These are phyloP conservation scores for Tetramorium alpestre DNA, from an alignment of 1,140 invertebrate species.

Conservation along the genomic window DNA sequence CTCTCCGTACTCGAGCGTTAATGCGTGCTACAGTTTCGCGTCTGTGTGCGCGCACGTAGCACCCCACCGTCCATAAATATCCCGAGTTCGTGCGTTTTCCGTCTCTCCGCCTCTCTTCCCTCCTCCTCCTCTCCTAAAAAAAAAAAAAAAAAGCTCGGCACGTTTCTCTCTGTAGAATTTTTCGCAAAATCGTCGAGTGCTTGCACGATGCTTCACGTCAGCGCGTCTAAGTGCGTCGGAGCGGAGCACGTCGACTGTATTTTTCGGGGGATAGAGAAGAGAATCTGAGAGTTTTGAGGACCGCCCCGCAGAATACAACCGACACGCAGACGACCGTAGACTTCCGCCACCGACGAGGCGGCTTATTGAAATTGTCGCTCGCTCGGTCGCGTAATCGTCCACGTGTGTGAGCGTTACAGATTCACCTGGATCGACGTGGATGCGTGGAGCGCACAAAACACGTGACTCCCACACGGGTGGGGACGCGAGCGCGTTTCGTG, in stretches of 20 bases:
- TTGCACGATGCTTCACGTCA: neutral
- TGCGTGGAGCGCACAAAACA: conserved; percentile 13
- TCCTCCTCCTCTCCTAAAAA: neutral
- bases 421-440: conserved; percentile 51
- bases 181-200: neutral
- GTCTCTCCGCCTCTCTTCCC: no score
- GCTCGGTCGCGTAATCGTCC: neutral
- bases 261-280: neutral
- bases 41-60: neutral
- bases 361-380: neutral
- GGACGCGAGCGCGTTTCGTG: conserved; percentile 68
- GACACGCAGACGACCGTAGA: neutral
- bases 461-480: conserved; percentile 48
- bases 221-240: neutral
- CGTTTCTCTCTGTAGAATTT: neutral
- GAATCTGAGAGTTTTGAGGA: neutral
- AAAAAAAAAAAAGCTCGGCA: neutral
- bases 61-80: neutral
- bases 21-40: conserved; percentile 1
- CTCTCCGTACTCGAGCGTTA: conserved; percentile 2
- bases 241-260: neutral
- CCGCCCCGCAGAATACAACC: neutral
- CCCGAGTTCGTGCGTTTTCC: neutral
- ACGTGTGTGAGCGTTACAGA: conserved; percentile 51
- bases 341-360: neutral